Evolutionary conservation across 2,888 invertebrate species (phyloP).

Genomic region (Chymomyza fuscimana): DNA sequence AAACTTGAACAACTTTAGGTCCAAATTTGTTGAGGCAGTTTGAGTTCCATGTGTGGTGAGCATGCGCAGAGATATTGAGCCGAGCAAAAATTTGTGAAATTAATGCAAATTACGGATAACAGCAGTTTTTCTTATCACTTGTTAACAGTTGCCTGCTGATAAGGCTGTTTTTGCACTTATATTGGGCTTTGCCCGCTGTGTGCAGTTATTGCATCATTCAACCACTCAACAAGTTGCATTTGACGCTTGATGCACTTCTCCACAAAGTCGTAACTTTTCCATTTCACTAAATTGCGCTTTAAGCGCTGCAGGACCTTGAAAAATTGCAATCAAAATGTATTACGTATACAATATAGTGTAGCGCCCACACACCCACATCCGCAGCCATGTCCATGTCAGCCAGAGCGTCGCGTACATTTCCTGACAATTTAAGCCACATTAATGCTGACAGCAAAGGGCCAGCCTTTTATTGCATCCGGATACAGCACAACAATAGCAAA

Average conservation of each 20-base stretch:
- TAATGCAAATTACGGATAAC: background rate
- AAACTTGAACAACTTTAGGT: background rate
- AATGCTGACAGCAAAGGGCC: constrained; percentile 44
- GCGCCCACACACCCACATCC: no score
- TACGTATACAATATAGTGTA: background rate
- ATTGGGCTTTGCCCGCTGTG: background rate
- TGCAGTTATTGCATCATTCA: background rate
- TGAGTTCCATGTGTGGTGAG: constrained; percentile 8
- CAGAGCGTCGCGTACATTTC: constrained; percentile 20
- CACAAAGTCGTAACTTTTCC: no score
- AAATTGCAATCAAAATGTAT: background rate
- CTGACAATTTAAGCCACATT: constrained; percentile 60
- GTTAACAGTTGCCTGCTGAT: background rate
- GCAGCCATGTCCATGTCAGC: background rate
- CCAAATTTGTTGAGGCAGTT: constrained; percentile 2
- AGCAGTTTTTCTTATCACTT: background rate
- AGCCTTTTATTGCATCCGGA: background rate
- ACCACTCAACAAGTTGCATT: background rate
- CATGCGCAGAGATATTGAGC: constrained; percentile 8
- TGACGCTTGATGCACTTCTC: background rate
- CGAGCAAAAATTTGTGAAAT: background rate
- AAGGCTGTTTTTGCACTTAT: background rate
- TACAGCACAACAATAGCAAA: constrained; percentile 30
- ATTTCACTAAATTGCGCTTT: background rate
- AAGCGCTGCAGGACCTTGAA: background rate